A percentile compares a stretch with the other conserved stretches of the same genome.
Conservation (phyloP, 2,113 vertebrate species). For the Onychostruthus taczanowskii region DNA sequence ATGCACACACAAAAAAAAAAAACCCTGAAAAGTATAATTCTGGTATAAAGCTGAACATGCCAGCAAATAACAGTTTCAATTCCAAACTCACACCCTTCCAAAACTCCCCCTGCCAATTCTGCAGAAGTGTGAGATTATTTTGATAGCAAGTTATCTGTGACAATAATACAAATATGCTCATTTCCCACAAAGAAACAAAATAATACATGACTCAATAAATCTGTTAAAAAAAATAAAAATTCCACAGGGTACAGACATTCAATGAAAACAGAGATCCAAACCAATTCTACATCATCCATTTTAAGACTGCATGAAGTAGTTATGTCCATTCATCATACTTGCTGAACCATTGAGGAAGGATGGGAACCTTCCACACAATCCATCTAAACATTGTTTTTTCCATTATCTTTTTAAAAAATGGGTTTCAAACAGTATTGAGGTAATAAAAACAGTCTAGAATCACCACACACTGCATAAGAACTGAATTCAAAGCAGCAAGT, state of each 20-base stretch:
- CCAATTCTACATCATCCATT: background rate
- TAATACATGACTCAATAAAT: background rate
- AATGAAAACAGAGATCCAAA: background rate
- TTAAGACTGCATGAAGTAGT: background rate
- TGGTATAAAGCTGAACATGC: background rate
- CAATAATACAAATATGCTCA: slow-evolving; percentile 5
- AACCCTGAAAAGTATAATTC: background rate
- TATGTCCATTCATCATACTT: background rate
- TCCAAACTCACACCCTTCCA: slow-evolving; percentile 8
- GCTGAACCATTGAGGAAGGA: background rate
- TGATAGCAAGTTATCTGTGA: background rate
- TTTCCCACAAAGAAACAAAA: slow-evolving; percentile 2
- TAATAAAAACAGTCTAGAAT: background rate
- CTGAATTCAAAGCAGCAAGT: background rate
- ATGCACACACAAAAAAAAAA: background rate
- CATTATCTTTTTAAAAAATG: accelerated
- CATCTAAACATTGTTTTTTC: background rate
- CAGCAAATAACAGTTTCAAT: background rate
- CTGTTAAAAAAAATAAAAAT: background rate
- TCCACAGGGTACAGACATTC: background rate
- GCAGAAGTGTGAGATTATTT: background rate
- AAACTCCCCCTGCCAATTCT: background rate
- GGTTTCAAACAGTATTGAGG: background rate
- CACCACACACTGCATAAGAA: background rate
- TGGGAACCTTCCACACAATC: background rate